Base-by-base conservation (phyloP, 2,888 invertebrate species). In the Dione vanillae region DNA sequence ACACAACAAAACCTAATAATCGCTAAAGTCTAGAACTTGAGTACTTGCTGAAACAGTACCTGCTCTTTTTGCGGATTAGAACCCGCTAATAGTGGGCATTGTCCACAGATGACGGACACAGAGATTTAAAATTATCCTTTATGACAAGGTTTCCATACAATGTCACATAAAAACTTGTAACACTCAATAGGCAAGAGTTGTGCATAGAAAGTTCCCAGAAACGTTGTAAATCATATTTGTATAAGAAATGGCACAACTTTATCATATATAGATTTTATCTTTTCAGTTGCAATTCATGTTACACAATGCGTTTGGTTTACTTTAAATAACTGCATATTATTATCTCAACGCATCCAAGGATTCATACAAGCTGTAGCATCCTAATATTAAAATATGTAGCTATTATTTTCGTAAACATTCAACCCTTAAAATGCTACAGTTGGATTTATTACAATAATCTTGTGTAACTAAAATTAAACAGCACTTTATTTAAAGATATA, bases 71-170 rank as follows among this genome's bases (percentile, higher is more conserved):
- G 91, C 87, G 81, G 82, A 87, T 89, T 85, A 88, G 91, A 91
- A 91, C 89, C 88, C 88, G 87, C 85, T 91, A 92, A 92, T 91
- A 91, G 92, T 89, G 90, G 92, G 91, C 92, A 91, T 92, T 92
- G 92, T 92, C 88, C 88, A 70, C 86, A 86, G 84, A 87, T 85
- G 88, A 88, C 85, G 86, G 88, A 86, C 80, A 81, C 79, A 80
- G 80, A 79, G 78, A 83, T 84, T 82, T 79, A 81, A 85, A 85
- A 84, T 82, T 79, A 79, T 81, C 81, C 79, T 78, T 79, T 79
- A 67, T 73, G 75, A 76, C 77, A 71, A 72, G 67, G 64, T 72
- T 62, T 51, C 58, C 61, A 56, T 76, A 78, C 80, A 77, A 73
- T 72, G 67, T 70, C 73, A 71, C 79, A 81, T 81, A 82, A 81